These are phyloP conservation scores for Cyprinodon tularosa DNA, from an alignment of 2,113 vertebrate genomes.

Conservation along the genomic window DNA sequence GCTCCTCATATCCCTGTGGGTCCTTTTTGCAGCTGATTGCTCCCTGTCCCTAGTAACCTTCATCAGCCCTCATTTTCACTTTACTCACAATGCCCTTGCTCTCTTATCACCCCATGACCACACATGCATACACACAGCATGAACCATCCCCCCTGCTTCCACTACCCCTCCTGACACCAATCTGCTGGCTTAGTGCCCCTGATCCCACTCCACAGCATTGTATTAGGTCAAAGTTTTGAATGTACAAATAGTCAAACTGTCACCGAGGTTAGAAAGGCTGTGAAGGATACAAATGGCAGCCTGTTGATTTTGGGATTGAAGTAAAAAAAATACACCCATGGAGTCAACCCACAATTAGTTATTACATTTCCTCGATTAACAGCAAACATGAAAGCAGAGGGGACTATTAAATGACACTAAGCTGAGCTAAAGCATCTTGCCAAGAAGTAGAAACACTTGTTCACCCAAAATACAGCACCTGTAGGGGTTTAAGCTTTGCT, in stretches of 20 bases:
- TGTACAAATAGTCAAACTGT: constrained; percentile 32
- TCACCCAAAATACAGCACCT: constrained; percentile 56
- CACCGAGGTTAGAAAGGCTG: constrained; percentile 9
- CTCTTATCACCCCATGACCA: constrained; percentile 30
- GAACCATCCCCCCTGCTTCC: constrained; percentile 2
- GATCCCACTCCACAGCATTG: constrained; percentile 29
- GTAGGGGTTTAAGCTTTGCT: constrained; percentile 72
- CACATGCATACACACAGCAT: constrained; percentile 9
- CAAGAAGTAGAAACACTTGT: constrained; percentile 64
- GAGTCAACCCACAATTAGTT: constrained; percentile 26
- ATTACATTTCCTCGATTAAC: constrained; percentile 65
- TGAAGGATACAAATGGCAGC: constrained; percentile 20
- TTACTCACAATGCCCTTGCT: constrained; percentile 55
- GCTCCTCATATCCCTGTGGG: constrained; percentile 42
- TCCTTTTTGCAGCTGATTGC: constrained; percentile 68
- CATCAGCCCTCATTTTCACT: constrained; percentile 63
- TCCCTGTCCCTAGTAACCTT: constrained; percentile 73
- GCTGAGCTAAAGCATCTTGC: constrained; percentile 45
- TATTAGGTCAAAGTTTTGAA: constrained; percentile 37
- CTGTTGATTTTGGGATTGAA: constrained; percentile 21
- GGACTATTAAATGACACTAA: constrained; percentile 64
- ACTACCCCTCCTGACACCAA: constrained; percentile 22
- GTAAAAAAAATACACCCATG: constrained; percentile 13
- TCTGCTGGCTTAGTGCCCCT: constrained; percentile 30
- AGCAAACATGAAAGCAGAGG: constrained; percentile 39